Percentiles rank a stretch among this genome's conserved stretches.
phyloP scores from a whole-genome alignment of 2,888 invertebrate species.

The Diaperis boleti region DNA sequence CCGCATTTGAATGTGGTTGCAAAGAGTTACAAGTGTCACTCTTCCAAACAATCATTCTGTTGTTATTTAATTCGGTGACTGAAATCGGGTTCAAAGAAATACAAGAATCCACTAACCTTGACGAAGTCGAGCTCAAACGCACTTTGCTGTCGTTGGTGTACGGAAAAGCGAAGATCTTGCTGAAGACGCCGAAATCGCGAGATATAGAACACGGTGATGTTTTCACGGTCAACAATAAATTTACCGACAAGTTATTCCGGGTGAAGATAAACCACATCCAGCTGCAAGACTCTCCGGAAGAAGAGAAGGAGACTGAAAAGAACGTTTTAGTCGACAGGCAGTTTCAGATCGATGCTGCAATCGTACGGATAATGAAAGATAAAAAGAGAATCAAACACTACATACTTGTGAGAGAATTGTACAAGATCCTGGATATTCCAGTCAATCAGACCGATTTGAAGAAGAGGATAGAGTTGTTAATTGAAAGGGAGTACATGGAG shows the following conservation, averaged over 20 bases:
- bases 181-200: constrained; percentile 86
- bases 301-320: constrained; percentile 94
- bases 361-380: constrained; percentile 99
- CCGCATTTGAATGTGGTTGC: constrained; percentile 85
- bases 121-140: constrained; percentile 89
- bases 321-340: constrained; percentile 97
- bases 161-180: constrained; percentile 89
- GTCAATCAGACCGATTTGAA: constrained; percentile 98
- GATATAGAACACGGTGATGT: constrained; percentile 88
- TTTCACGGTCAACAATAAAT: constrained; percentile 84
- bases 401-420: constrained; percentile 93
- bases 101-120: constrained; percentile 88
- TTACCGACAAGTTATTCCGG: constrained; percentile 94
- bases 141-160: constrained; percentile 96
- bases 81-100: constrained; percentile 87
- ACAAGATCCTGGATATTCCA: constrained; percentile 96
- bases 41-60: constrained; percentile 92
- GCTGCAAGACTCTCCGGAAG: constrained; percentile 86
- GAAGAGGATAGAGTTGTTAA: constrained; percentile 96
- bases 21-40: constrained; percentile 97
- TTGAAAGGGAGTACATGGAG: constrained; percentile 98
- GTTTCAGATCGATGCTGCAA: constrained; percentile 99
- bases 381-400: constrained; percentile 94
- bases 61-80: constrained; percentile 91
- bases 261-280: constrained; percentile 97